Evolutionary conservation across 2,797 vertebrate genomes (phyloP).

Genomic region (Typhlichthys subterraneus): DNA sequence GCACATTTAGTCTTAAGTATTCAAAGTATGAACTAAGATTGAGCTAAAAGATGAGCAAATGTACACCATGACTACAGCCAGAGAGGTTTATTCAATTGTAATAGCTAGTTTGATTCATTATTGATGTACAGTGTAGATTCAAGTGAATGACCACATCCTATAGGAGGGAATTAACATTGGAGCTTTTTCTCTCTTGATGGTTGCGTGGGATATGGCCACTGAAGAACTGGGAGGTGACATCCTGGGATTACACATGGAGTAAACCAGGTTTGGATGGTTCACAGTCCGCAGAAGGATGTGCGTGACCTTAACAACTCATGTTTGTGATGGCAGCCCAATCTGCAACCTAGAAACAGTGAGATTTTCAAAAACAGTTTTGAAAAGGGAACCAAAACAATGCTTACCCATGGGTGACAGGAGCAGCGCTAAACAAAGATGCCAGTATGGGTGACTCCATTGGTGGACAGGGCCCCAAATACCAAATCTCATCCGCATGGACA

Average conservation of each 20-base stretch:
- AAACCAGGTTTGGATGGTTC: not conserved
- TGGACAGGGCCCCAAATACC: conserved; percentile 64
- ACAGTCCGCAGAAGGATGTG: not conserved
- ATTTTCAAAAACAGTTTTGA: conserved; percentile 51
- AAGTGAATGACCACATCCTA: conserved; percentile 20
- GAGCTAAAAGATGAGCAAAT: conserved; percentile 47
- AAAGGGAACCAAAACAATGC: conserved; percentile 47
- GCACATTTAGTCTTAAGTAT: conserved; percentile 21
- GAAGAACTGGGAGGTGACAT: conserved; percentile 1
- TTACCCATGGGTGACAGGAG: conserved; percentile 33
- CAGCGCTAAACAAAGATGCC: conserved; percentile 62
- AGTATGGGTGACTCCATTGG: conserved; percentile 63
- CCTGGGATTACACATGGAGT: conserved; percentile 6
- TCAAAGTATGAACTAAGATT: conserved; percentile 14
- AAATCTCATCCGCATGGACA: conserved; percentile 74
- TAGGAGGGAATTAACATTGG: conserved; percentile 10
- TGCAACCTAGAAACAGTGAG: conserved; percentile 36
- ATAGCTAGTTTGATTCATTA: conserved; percentile 8
- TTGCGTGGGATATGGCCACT: conserved; percentile 5
- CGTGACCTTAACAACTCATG: not conserved
- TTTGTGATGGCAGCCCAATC: not conserved
- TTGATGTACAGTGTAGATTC: conserved; percentile 15
- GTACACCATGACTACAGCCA: conserved; percentile 22
- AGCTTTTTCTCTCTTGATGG: conserved; percentile 9
- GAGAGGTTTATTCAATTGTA: conserved; percentile 13